Evolutionary conservation across 92 coral and sea anemone species (phyloP).

Genomic region (Paramuricea clavata): DNA sequence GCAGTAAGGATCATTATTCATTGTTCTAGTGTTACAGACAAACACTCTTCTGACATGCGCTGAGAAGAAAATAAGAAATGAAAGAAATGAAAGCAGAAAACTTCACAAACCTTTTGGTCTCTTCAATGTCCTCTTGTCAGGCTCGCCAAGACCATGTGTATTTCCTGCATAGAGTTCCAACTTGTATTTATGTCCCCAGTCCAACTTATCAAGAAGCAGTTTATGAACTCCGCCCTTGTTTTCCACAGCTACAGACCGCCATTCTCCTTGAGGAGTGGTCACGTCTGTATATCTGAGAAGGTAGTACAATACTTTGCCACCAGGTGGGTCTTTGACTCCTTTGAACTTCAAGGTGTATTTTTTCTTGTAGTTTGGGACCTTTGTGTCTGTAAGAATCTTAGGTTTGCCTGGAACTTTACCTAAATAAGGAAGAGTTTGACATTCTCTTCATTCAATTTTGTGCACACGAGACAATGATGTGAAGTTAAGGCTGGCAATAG

Average conservation of each 20-base stretch:
- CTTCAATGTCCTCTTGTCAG: neutral
- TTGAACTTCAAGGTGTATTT: neutral
- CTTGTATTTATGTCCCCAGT: constrained; percentile 14
- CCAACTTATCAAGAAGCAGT: neutral
- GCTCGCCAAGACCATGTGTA: constrained; percentile 11
- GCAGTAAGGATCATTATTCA: no score
- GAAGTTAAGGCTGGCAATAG: no score
- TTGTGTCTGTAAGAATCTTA: constrained; percentile 9
- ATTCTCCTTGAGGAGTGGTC: neutral
- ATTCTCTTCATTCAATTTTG: no score
- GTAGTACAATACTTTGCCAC: constrained; percentile 22
- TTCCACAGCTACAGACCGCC: constrained; percentile 1
- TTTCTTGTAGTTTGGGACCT: neutral
- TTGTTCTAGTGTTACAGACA: no score
- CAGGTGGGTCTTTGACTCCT: neutral
- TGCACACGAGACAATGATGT: neutral
- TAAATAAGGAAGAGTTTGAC: neutral
- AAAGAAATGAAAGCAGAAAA: neutral
- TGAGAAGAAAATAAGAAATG: no score
- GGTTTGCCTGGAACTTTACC: constrained; percentile 4
- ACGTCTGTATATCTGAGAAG: constrained; percentile 11
- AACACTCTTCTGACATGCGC: no score
- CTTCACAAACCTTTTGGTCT: constrained; percentile 23
- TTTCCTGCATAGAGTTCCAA: constrained; percentile 29
- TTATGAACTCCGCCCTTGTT: neutral